Base-by-base conservation (phyloP, 1,140 invertebrate genomes). In the Microplitis demolitor region DNA sequence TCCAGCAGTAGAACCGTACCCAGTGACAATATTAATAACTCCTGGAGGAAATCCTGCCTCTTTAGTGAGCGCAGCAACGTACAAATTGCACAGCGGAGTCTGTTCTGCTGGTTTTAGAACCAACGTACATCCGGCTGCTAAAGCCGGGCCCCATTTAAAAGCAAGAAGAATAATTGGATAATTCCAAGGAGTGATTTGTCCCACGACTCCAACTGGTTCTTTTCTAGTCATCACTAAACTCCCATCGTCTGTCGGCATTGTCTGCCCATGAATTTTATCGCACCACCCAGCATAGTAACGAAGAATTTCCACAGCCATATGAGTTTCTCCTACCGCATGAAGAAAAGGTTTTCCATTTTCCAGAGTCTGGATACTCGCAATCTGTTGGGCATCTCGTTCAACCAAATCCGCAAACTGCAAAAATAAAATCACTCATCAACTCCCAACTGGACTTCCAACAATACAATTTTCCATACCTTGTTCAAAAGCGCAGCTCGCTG, bases 31-130 rank as follows among this genome's bases (percentile, higher is more conserved):
- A 83, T 97, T 97, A 3, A 97, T 87, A 0, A 97, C 96, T 67
- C 96, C 96, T 11, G 90, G 84, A 0, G 96, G 96, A 81, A 97
- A 95, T 14, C 96, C 96, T 61, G 95, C 92, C 85, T 98, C 96
- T 82, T 92, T 93, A 16, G 90, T 83, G 0, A 99, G 87, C 0
- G 92, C 89, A 11, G 92, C 96, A 31, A 96, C 82, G 75, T 93
- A 91, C 0, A 98, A 85, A 0, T 96, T 95, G 2, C 93, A 94
- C 0, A 99, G 86, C 1, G 97, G 97, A 0, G 97, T 98, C 85
- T 98, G 96, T 84, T 98, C 97, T 0, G 97, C 96, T 1, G 95
- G 94, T 84, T 98, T 98, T 74, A 97, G 82, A 9, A 98, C 90
- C 33, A 97, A 87, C 0, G 94, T 96, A 79, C 96, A 97, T n/a